These are phyloP conservation scores for Pararge aegeria DNA, from an alignment of 1,140 invertebrate species.

Conservation along the genomic window DNA sequence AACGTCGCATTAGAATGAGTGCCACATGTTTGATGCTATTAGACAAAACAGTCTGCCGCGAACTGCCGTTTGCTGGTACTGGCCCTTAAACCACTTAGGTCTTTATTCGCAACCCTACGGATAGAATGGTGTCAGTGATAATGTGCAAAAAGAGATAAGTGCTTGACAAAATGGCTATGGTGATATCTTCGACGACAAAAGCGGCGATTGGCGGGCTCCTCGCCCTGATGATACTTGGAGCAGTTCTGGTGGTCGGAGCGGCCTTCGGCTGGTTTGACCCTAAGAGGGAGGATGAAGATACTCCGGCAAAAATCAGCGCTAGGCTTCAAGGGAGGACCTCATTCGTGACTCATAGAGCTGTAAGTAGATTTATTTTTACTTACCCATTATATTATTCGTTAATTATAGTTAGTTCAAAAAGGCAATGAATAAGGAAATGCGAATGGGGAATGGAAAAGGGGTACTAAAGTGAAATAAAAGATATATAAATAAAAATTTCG, in stretches of 20 bases:
- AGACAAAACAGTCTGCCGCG: neutral
- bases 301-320: conserved; percentile 68
- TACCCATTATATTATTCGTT: neutral
- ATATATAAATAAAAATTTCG: too few relatives aligned
- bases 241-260: conserved; percentile 66
- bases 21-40: neutral
- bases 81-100: neutral
- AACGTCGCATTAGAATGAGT: too few relatives aligned
- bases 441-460: too few relatives aligned
- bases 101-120: neutral
- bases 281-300: conserved; percentile 69
- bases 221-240: conserved; percentile 70
- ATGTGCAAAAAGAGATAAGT: conserved; percentile 60
- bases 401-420: neutral
- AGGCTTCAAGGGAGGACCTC: conserved; percentile 71
- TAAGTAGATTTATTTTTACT: conserved; percentile 43
- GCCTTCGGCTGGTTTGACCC: conserved; percentile 73
- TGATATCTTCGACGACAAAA: conserved; percentile 73
- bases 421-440: too few relatives aligned
- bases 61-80: neutral
- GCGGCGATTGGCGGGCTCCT: conserved; percentile 68
- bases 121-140: conserved; percentile 19
- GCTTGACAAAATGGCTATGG: conserved; percentile 68
- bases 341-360: conserved; percentile 70
- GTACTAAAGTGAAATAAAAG: too few relatives aligned